Conservation (phyloP, 2,113 vertebrate species). For the Vanacampus margaritifer region DNA sequence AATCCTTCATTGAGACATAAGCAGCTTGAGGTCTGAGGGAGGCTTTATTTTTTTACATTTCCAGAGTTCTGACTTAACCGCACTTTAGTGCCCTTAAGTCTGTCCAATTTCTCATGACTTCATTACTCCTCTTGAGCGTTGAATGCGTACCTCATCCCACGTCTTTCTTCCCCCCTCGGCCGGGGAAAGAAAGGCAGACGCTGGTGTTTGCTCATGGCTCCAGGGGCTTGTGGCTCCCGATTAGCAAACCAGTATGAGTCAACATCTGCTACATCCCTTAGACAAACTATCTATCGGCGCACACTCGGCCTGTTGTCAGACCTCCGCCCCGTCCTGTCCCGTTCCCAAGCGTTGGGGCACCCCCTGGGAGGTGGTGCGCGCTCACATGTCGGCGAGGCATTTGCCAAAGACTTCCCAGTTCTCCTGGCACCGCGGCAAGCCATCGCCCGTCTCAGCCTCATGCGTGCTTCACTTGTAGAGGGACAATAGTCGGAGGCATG, state of each 20-base stretch:
- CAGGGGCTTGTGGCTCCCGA: slow-evolving; percentile 68
- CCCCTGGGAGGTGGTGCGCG: slow-evolving; percentile 52
- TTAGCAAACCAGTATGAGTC: slow-evolving; percentile 75
- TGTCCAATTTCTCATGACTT: slow-evolving; percentile 29
- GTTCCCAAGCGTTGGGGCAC: slow-evolving; percentile 54
- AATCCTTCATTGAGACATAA: slow-evolving; percentile 41
- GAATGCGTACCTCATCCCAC: slow-evolving; percentile 9
- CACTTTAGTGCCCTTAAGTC: slow-evolving; percentile 9
- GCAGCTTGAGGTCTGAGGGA: slow-evolving; percentile 18
- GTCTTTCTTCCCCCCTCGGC: slow-evolving; percentile 26
- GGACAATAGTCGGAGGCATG: slow-evolving; percentile 41
- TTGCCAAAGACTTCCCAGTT: slow-evolving; percentile 67
- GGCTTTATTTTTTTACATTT: slow-evolving; percentile 14
- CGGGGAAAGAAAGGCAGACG: slow-evolving; percentile 62
- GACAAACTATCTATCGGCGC: slow-evolving; percentile 63
- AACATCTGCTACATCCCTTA: slow-evolving; percentile 70
- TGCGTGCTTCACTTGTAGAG: slow-evolving; percentile 55
- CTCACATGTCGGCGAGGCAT: slow-evolving; percentile 66
- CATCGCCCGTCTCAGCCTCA: slow-evolving; percentile 55
- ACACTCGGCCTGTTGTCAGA: slow-evolving; percentile 63
- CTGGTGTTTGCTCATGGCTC: slow-evolving; percentile 68
- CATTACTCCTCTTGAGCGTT: slow-evolving; percentile 35
- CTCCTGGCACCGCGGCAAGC: slow-evolving; percentile 61
- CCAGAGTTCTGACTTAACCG: slow-evolving; percentile 12
- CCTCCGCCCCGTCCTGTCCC: slow-evolving; percentile 39